Conservation (phyloP, 2,797 vertebrate species). For the Xyrichtys novacula region DNA sequence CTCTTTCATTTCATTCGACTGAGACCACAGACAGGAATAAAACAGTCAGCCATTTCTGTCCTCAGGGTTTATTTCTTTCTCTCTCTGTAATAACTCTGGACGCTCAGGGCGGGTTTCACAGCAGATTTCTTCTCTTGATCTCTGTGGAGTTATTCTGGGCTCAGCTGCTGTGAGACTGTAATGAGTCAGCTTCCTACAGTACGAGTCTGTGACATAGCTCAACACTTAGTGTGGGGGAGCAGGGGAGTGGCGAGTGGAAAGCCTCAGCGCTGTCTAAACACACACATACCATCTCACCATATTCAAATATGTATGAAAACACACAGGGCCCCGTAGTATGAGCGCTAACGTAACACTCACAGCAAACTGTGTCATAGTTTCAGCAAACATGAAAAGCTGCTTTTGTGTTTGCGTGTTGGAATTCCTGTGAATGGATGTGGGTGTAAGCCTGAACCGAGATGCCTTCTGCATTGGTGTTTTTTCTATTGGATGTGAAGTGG, state of each 20-base stretch:
- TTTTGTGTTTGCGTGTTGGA: slow-evolving; percentile 12
- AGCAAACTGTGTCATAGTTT: slow-evolving; percentile 1
- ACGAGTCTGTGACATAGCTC: slow-evolving; percentile 35
- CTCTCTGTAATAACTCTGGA: background rate
- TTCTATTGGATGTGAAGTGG: background rate
- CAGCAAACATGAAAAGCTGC: background rate
- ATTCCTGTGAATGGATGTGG: slow-evolving; percentile 37
- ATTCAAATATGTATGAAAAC: slow-evolving; percentile 19
- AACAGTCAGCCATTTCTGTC: background rate
- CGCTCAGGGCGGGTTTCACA: slow-evolving; percentile 13
- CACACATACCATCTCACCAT: slow-evolving; percentile 27
- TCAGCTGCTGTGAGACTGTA: slow-evolving; percentile 27
- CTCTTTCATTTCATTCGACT: background rate
- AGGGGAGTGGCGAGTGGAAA: slow-evolving; percentile 62
- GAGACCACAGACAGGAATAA: background rate
- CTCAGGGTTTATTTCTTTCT: slow-evolving; percentile 4
- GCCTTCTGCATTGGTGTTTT: slow-evolving; percentile 3
- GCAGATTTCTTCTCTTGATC: slow-evolving; percentile 22
- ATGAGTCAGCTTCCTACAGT: slow-evolving; percentile 53
- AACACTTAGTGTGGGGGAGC: slow-evolving; percentile 24
- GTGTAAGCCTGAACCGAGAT: slow-evolving; percentile 5
- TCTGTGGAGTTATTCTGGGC: slow-evolving; percentile 21
- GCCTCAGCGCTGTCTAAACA: slow-evolving; percentile 39
- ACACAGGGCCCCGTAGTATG: background rate
- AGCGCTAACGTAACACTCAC: background rate